Evolutionary conservation across 1,140 invertebrate species (phyloP).

Genomic region (Drosophila persimilis): DNA sequence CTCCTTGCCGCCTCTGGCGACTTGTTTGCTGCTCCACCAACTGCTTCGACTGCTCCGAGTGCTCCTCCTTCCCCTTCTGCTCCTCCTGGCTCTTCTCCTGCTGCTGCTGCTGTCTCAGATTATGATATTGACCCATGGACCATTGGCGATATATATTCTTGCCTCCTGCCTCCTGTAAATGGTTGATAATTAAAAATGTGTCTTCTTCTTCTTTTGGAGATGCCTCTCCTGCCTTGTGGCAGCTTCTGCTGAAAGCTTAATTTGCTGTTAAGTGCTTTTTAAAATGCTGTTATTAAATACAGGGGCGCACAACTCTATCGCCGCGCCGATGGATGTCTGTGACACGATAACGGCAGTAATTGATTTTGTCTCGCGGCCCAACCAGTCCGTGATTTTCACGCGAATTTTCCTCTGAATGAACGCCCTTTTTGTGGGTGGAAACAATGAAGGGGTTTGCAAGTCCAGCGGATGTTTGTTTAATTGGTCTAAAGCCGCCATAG

Average conservation of each 20-base stretch:
- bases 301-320: constrained; percentile 31
- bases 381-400: constrained; percentile 5
- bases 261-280: constrained; percentile 72
- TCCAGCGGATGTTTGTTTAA: constrained; percentile 27
- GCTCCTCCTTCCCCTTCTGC: constrained; percentile 27
- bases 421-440: constrained; percentile 1
- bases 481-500: not conserved
- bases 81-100: constrained; percentile 13
- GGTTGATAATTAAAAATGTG: constrained; percentile 76
- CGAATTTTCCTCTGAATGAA: constrained; percentile 14
- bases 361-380: constrained; percentile 43
- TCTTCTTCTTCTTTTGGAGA: constrained; percentile 51
- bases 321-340: constrained; percentile 7
- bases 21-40: constrained; percentile 60
- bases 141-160: constrained; percentile 49
- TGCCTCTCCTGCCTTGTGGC: constrained; percentile 47
- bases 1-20: constrained; percentile 61
- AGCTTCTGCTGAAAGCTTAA: constrained; percentile 66
- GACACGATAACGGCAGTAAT: constrained; percentile 53
- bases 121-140: constrained; percentile 82
- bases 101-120: constrained; percentile 63
- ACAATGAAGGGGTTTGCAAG: constrained; percentile 21
- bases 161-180: constrained; percentile 36
- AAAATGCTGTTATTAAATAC: constrained; percentile 70
- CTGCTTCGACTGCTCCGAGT: constrained; percentile 4